Conservation (phyloP, 2,797 vertebrate species). For the Hemitrygon akajei region DNA sequence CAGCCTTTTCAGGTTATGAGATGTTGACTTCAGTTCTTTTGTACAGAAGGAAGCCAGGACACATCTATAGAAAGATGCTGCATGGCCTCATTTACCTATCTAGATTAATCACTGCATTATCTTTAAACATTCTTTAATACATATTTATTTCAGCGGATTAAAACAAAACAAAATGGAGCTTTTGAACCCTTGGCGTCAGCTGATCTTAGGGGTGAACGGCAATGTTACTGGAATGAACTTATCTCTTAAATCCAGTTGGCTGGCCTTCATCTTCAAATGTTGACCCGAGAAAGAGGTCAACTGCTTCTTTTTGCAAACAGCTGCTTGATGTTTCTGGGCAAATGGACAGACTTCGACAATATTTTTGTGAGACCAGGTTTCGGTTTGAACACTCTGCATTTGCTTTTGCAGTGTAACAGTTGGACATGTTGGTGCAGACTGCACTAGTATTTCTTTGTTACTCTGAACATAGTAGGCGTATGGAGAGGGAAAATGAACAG, state of each 20-base stretch:
- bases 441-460: neutral
- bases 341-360: conserved; percentile 25
- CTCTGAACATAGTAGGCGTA: neutral
- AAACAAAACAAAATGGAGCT: conserved; percentile 35
- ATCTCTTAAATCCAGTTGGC: conserved; percentile 37
- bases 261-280: conserved; percentile 36
- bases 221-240: conserved; percentile 35
- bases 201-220: conserved; percentile 31
- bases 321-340: conserved; percentile 36
- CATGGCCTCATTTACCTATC: conserved; percentile 30
- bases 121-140: conserved; percentile 38
- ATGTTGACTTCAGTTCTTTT: conserved; percentile 31
- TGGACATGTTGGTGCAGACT: conserved; percentile 6
- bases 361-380: neutral
- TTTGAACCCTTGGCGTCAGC: conserved; percentile 33
- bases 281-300: conserved; percentile 36
- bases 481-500: neutral
- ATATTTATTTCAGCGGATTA: conserved; percentile 37
- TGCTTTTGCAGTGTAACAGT: neutral
- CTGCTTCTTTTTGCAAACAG: conserved; percentile 33
- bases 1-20: conserved; percentile 48
- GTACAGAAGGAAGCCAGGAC: conserved; percentile 29
- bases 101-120: conserved; percentile 37
- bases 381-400: conserved; percentile 14
- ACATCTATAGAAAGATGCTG: conserved; percentile 28